phyloP scores from a whole-genome alignment of 2,113 vertebrate genomes.

The Hepsetus odoe region DNA sequence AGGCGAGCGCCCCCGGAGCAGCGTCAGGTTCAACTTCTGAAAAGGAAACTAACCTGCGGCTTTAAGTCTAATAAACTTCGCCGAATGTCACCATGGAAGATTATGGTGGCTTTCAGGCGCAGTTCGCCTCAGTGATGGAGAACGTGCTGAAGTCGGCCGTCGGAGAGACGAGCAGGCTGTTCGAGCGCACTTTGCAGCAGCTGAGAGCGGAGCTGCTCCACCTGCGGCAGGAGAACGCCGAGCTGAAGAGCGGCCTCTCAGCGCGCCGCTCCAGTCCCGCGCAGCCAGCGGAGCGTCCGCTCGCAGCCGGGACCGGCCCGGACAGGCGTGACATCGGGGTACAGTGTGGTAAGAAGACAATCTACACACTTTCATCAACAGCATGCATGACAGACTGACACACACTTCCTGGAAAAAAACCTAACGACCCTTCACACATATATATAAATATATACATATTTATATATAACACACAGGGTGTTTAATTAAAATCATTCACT shows the following conservation, averaged over 20 bases:
- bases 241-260: slow-evolving; percentile 44
- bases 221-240: slow-evolving; percentile 69
- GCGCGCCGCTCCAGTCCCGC: background rate
- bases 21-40: slow-evolving; percentile 24
- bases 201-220: slow-evolving; percentile 68
- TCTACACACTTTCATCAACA: background rate
- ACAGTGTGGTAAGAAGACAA: slow-evolving; percentile 70
- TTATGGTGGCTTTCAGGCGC: slow-evolving; percentile 62
- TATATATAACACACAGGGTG: too few relatives aligned
- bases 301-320: background rate
- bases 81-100: slow-evolving; percentile 18
- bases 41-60: background rate
- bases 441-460: background rate
- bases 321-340: slow-evolving; percentile 63
- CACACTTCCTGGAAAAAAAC: slow-evolving; percentile 52
- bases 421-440: slow-evolving; percentile 12
- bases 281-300: background rate
- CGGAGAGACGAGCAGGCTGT: slow-evolving; percentile 73
- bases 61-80: background rate
- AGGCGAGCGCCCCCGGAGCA: background rate
- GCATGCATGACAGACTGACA: slow-evolving; percentile 34
- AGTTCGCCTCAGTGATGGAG: slow-evolving; percentile 71
- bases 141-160: slow-evolving; percentile 65
- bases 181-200: slow-evolving; percentile 69
- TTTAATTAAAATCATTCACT: too few relatives aligned